Evolutionary conservation across 2,888 invertebrate genomes (phyloP).

Genomic region (Liopterus haemorrhoidalis): DNA sequence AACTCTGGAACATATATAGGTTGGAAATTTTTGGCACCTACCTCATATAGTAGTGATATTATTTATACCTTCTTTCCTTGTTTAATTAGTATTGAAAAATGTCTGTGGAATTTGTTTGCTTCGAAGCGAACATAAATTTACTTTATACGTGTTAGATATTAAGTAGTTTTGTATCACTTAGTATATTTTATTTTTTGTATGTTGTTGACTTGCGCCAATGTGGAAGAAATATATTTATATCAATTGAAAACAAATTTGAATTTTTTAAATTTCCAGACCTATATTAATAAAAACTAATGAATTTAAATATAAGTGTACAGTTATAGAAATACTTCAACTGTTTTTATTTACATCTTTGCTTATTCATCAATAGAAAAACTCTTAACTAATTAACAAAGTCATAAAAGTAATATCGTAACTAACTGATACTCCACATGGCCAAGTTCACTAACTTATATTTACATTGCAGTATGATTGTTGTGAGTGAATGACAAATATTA

Average conservation of each 20-base stretch:
- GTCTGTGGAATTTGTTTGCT: no score
- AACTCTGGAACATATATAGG: no score
- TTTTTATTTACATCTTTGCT: constrained; percentile 12
- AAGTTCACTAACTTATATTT: constrained; percentile 44
- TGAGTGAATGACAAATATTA: constrained; percentile 35
- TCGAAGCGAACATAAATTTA: no score
- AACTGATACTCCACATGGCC: constrained; percentile 47
- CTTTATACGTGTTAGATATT: constrained; percentile 25
- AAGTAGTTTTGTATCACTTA: constrained; percentile 42
- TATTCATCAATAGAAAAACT: constrained; percentile 18
- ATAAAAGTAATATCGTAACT: constrained; percentile 37
- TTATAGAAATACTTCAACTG: no score
- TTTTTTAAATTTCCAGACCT: constrained; percentile 26
- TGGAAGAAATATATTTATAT: constrained; percentile 49
- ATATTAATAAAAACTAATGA: no score
- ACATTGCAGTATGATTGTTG: constrained; percentile 18
- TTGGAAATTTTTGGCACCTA: no score
- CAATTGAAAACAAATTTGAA: constrained; percentile 37
- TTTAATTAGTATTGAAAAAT: no score
- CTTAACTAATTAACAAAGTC: constrained; percentile 34
- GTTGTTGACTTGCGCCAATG: constrained; percentile 49
- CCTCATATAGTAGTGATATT: no score
- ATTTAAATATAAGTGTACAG: no score
- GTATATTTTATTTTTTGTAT: constrained; percentile 47
- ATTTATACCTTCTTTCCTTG: no score